Conservation (phyloP, 2,797 vertebrate genomes). For the Crenuchus spilurus region DNA sequence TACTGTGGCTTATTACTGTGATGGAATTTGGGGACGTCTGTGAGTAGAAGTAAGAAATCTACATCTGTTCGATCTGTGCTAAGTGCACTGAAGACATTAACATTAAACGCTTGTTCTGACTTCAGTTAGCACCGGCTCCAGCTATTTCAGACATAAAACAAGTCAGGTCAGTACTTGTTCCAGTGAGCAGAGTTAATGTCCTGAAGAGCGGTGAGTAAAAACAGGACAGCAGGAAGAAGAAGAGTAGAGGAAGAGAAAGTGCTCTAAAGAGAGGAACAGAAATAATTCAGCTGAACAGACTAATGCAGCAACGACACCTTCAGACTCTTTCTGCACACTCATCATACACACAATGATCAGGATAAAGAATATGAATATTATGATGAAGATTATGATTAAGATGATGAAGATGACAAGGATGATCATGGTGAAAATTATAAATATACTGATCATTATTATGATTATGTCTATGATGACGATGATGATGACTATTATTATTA, state of each 20-base stretch:
- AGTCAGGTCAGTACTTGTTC: too few relatives aligned
- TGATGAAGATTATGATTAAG: too few relatives aligned
- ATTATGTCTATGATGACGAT: too few relatives aligned
- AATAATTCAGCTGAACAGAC: neutral
- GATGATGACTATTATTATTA: too few relatives aligned
- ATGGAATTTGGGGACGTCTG: too few relatives aligned
- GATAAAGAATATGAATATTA: too few relatives aligned
- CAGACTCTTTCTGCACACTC: constrained; percentile 22
- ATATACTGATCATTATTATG: too few relatives aligned
- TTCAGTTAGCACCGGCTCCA: constrained; percentile 28
- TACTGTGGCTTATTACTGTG: too few relatives aligned
- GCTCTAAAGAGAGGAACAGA: neutral
- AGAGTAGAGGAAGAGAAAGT: neutral
- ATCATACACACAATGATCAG: constrained; percentile 3
- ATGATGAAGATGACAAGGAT: too few relatives aligned
- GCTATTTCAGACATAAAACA: neutral
- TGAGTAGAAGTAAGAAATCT: neutral
- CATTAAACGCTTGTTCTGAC: constrained; percentile 30
- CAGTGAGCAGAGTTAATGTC: neutral
- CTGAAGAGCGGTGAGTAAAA: neutral
- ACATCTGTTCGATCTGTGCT: neutral
- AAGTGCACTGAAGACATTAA: constrained; percentile 16
- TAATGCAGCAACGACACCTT: neutral
- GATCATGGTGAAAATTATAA: too few relatives aligned
- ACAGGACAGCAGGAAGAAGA: too few relatives aligned